Base-by-base conservation (phyloP, 2,888 invertebrate species). In the Dicyrtoma fusca region DNA sequence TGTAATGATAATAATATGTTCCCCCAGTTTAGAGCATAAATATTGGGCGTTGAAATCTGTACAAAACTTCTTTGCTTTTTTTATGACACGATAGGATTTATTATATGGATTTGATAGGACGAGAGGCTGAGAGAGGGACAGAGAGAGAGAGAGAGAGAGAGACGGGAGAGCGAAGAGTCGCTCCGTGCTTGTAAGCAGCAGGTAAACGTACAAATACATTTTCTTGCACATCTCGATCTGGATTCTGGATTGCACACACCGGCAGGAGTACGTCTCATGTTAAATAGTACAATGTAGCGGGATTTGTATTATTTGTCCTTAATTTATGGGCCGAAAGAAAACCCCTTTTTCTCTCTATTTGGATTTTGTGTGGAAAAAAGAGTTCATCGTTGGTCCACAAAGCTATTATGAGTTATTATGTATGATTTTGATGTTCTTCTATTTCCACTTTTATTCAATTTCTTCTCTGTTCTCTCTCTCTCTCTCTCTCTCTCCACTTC, bases 41-140 rank as follows among this genome's bases (percentile, higher is more conserved):
- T 72, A 68, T 66, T 61, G 74, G 76, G 76, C 76, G 76, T 76
- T 76, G 76, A 76, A 69, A 76, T 64, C 69, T 59, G 55, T 17
- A 70, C 49, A 66, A 74, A 74, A 66, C 57, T 55, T 34, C 49
- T 23, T 71, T 55, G n/a, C 59, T 55, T 42, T 68, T 62, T 72
- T 66, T 34, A 65, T 55, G 26, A 17, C 21, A 64, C 49, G 25
- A 64, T 64, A 49, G 42, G 25, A 64, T 42, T 21, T 23, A 64
- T 64, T 64, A 45, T 64, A 44, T 64, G 14, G 49, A 44, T 19
- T 49, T 61, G 61, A 42, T 42, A 61, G 25, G 26, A 21, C 25
- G n/a, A n/a, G n/a, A n/a, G n/a, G n/a, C n/a, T n/a, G n/a, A n/a
- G n/a, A n/a, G 49, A 62, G 34, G 44, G 45, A 34, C 3, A 34